Conservation (phyloP, 2,797 vertebrate genomes). For the Octomys mimax region DNA sequence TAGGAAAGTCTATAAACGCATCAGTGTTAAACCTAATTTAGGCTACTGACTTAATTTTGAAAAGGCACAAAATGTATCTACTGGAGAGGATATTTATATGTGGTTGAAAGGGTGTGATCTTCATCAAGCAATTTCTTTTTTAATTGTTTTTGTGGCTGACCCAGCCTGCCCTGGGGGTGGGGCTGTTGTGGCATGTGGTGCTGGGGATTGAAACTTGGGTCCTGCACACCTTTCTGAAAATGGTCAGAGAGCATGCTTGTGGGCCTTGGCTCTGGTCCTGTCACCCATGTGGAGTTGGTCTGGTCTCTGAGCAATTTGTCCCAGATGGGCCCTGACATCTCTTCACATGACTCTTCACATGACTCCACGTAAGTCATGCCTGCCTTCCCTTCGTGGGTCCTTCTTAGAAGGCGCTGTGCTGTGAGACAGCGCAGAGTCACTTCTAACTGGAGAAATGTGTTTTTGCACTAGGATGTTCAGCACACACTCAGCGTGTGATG, state of each 20-base stretch:
- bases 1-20: neutral
- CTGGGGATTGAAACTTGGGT: no score
- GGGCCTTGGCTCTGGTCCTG: neutral
- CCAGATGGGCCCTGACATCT: neutral
- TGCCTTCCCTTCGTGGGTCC: neutral
- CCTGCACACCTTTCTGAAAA: neutral
- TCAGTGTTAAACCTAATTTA: neutral
- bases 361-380: neutral
- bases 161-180: no score
- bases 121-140: neutral
- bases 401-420: neutral
- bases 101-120: neutral
- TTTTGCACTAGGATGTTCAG: neutral
- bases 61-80: neutral
- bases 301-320: neutral
- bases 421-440: neutral
- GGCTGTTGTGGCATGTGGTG: no score
- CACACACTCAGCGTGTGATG: neutral
- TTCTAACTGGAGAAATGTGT: neutral
- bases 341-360: neutral
- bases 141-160: no score
- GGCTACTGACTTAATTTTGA: neutral
- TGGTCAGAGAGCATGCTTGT: neutral
- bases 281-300: neutral
- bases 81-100: neutral